These are phyloP conservation scores for Camelus dromedarius DNA, from an alignment of 2,113 vertebrate genomes.

Conservation along the genomic window DNA sequence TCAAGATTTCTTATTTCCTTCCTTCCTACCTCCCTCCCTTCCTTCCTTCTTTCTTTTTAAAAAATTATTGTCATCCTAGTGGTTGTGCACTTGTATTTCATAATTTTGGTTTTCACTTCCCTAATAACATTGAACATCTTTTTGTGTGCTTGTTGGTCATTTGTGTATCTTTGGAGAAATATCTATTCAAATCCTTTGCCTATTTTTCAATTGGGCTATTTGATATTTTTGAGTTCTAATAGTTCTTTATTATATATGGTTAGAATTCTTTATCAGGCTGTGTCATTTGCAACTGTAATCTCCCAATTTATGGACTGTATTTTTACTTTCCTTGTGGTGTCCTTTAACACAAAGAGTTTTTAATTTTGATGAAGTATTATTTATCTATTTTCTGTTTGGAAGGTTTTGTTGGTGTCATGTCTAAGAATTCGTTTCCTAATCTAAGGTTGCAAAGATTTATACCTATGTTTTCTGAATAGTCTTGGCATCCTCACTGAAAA, in stretches of 20 bases:
- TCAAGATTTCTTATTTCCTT: background rate
- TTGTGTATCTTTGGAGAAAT: background rate
- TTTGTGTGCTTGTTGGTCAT: background rate
- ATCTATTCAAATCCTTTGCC: background rate
- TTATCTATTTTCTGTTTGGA: background rate
- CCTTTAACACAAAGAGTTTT: background rate
- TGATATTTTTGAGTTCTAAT: constrained; percentile 27
- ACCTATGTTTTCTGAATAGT: background rate
- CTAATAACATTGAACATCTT: background rate
- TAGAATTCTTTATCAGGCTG: background rate
- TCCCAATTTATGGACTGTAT: background rate
- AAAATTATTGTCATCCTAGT: background rate
- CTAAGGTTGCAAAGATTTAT: background rate
- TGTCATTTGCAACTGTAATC: background rate
- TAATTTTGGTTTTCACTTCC: background rate
- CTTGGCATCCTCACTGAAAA: background rate
- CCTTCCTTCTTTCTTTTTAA: background rate
- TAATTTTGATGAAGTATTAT: background rate
- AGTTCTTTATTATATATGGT: background rate
- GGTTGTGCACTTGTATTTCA: background rate
- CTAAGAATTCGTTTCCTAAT: background rate
- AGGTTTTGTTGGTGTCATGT: background rate
- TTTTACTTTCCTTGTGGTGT: background rate
- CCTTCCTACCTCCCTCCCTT: background rate
- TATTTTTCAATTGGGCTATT: background rate